Evolutionary conservation across 1,140 invertebrate species (phyloP), one percentile per base, ranked within the genome.

Genomic region (Ruditapes philippinarum): DNA sequence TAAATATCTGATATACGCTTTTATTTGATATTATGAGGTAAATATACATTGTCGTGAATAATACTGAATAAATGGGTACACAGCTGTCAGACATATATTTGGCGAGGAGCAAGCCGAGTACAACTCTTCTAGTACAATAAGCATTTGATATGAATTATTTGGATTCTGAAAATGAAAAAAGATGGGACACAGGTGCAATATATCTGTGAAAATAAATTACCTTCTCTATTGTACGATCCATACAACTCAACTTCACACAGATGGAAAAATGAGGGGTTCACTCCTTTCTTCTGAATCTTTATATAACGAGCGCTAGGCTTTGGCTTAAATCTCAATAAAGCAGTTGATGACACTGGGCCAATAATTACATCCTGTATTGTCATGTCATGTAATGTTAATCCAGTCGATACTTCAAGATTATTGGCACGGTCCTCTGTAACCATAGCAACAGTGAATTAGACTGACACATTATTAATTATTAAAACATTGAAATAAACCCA

Each of bases 181-280:
- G n/a, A n/a, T n/a, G n/a, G n/a, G n/a, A n/a, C n/a, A n/a, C n/a
- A n/a, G n/a, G n/a, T n/a, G n/a, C n/a, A n/a, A n/a, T n/a, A n/a
- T n/a, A n/a, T n/a, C n/a, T n/a, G n/a, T n/a, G n/a, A n/a, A 14
- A 7, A 45, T 45, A 45, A 7, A n/a, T 62, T 28, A 78, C 74
- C 74, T 17, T 28, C 49, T 54, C 28, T 49, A 7, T 22, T 28
- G 31, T 25, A 49, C 3, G 25, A 33, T 49, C 74, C 74, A 38
- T 54, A 54, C 36, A 78, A 3, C 14, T 78, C 49, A 22, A 78
- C 45, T 38, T 78, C 74, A 31, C 74, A 78, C 3, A 78, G 33
- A 19, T 78, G 74, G 1, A 78, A 12, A 9, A 3, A 25, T 5
- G 28, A 1, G 11, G 74, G 45, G 0, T 19, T 51, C 14, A 22